Base-by-base conservation (phyloP, 2,113 vertebrate genomes). In the Myodes glareolus region DNA sequence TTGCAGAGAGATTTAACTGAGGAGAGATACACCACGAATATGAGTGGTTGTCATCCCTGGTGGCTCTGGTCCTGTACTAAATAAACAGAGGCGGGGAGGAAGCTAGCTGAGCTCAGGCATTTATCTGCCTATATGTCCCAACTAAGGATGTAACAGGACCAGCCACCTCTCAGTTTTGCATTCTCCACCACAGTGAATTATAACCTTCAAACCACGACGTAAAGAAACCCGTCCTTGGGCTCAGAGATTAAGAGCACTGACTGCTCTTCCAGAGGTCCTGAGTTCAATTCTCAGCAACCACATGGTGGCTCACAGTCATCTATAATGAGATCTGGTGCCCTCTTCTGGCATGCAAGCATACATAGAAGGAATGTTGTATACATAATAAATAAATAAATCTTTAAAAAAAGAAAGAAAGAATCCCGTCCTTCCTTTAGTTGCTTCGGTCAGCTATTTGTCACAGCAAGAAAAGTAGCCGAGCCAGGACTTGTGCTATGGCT, bases 131-230 rank as follows among this genome's bases (percentile, higher is more conserved):
- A 42, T 47, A 8, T 9, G 3, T 47, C 29, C 42, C 17, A 33
- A 82, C 17, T 58, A 19, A 39, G n/a, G 58, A 63, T 63, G 25
- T 23, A 31, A 9, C 12, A 21, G 23, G 52, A 81, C 52, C 33
- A 58, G 36, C 36, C 2, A 27, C n/a, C n/a, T 42, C 7, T 8
- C n/a, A 4, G 0, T 31, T 63, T 42, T 10, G 16, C 29, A 1
- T 12, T 31, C 17, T 29, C 82, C 25, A 61, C n/a, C 84, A 33
- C 17, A 65, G 25, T 47, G 39, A 45, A 47, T 47, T 50, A 65
- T 23, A 67, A 50, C 17, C 31, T 45, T 50, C 42, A 87, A 47
- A 68, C 4, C 42, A 14, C 25, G 17, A 2, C 42, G 42, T 47
- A 61, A 58, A 82, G n/a, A n/a, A 61, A 39, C 23, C 17, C 36